Percentiles rank a stretch among this genome's conserved stretches.
These are phyloP conservation scores for Sandelia bainsii DNA, from an alignment of 2,797 vertebrate genomes.

Conservation along the genomic window DNA sequence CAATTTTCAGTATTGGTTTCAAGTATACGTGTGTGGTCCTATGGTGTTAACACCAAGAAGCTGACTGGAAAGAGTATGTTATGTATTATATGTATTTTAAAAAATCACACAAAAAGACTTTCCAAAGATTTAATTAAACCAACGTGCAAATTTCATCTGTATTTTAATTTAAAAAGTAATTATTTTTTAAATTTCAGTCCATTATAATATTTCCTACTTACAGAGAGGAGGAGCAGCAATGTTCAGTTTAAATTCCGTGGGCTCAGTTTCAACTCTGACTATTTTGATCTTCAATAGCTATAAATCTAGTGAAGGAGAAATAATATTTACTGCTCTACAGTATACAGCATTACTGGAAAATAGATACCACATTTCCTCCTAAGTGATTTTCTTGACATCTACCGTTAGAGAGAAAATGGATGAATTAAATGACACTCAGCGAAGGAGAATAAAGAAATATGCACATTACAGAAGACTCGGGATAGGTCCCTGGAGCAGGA, in stretches of 20 bases:
- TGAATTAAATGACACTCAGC: constrained; percentile 56
- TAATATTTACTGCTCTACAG: constrained; percentile 20
- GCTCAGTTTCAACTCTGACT: background rate
- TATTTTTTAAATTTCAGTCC: background rate
- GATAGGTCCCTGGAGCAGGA: constrained; percentile 52
- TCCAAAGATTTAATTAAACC: background rate
- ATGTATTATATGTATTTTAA: no score
- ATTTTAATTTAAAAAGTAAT: background rate
- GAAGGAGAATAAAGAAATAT: constrained; percentile 57
- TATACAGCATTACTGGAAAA: constrained; percentile 30
- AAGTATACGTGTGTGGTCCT: background rate
- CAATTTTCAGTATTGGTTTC: background rate
- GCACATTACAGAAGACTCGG: constrained; percentile 45
- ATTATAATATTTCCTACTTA: background rate
- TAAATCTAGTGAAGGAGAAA: constrained; percentile 27
- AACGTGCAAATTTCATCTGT: background rate
- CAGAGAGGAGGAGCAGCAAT: constrained; percentile 9
- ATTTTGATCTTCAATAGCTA: constrained; percentile 14
- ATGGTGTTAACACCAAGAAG: no score
- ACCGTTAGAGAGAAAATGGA: constrained; percentile 38
- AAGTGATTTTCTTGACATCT: constrained; percentile 46
- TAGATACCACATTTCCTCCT: constrained; percentile 32
- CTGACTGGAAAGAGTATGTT: no score
- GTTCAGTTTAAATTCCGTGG: background rate
- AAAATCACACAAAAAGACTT: background rate